A percentile compares a stretch with the other conserved stretches of the same genome.
phyloP scores from a whole-genome alignment of 2,888 invertebrate genomes.

The Drosophila formosana region DNA sequence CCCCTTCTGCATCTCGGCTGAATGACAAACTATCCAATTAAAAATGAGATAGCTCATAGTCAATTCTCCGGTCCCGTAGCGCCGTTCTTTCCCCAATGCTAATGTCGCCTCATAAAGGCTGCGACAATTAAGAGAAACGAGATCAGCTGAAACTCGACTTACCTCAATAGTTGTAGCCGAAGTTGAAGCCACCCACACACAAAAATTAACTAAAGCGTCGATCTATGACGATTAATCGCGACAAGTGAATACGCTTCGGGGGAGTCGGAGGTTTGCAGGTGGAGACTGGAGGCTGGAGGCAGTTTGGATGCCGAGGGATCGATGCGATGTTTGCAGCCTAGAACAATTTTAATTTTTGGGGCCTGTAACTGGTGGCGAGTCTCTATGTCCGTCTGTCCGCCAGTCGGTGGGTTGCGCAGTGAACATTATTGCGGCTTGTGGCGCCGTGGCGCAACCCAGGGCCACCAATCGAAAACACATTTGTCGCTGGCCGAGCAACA shows the following conservation, averaged over 20 bases:
- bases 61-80: conserved; percentile 37
- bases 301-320: neutral
- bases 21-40: conserved; percentile 74
- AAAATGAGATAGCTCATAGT: conserved; percentile 68
- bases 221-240: conserved; percentile 76
- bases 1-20: neutral
- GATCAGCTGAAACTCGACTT: conserved; percentile 38
- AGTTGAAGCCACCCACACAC: conserved; percentile 69
- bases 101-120: conserved; percentile 65
- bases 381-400: conserved; percentile 4
- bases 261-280: no score
- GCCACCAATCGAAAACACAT: conserved; percentile 78
- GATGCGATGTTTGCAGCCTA: conserved; percentile 26
- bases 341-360: conserved; percentile 67
- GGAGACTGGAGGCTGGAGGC: neutral
- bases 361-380: conserved; percentile 31
- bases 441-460: conserved; percentile 58
- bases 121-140: conserved; percentile 74
- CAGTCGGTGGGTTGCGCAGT: conserved; percentile 14
- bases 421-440: conserved; percentile 67
- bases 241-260: conserved; percentile 56
- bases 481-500: conserved; percentile 64
- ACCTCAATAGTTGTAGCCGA: neutral
- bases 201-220: conserved; percentile 74
- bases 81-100: conserved; percentile 12